Base-by-base conservation (phyloP, 2,888 invertebrate genomes). In the Nomada flava region DNA sequence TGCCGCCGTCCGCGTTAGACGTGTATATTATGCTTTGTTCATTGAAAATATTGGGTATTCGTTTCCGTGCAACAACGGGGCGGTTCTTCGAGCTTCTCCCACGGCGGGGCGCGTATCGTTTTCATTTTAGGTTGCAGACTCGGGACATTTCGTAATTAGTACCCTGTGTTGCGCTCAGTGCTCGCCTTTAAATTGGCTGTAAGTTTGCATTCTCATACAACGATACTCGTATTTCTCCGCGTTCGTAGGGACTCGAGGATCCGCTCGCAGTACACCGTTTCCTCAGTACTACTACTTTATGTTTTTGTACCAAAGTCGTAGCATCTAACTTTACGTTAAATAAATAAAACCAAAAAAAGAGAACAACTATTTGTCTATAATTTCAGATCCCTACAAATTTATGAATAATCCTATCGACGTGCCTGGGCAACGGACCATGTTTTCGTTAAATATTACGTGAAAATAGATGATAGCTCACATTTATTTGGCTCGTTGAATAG, bases 301-400 rank as follows among this genome's bases (percentile, higher is more conserved):
- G 92, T 92, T 92, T 94, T 94, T 94, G 94, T 94, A 94, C 94
- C 94, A 94, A 94, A 94, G 94, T 94, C 93, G 94, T 94, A 94
- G 92, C 93, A 90, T 94, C 93, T 93, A 93, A 93, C 91, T 93
- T 93, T 92, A 93, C 91, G 93, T 94, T 94, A 88, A 93, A 91
- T 92, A 92, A 93, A 93, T 92, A 92, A 92, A 91, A 72, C 76
- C 53, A 76, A 84, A 87, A 81, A 88, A 88, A 59, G 65, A 76
- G 26, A 63, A 26, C 26, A 73, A 29, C n/a, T 36, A 15, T 1
- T 23, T 50, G 36, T 63, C 11, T 26, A 13, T 60, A 18, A 64
- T 57, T 76, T 64, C n/a, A n/a, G 0, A 29, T 20, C 29, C 71
- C 76, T 3, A 13, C 50, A 52, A 2, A 44, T 11, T n/a, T 44